Evolutionary conservation across 2,113 vertebrate species (phyloP).

Genomic region (Rutilus rutilus): DNA sequence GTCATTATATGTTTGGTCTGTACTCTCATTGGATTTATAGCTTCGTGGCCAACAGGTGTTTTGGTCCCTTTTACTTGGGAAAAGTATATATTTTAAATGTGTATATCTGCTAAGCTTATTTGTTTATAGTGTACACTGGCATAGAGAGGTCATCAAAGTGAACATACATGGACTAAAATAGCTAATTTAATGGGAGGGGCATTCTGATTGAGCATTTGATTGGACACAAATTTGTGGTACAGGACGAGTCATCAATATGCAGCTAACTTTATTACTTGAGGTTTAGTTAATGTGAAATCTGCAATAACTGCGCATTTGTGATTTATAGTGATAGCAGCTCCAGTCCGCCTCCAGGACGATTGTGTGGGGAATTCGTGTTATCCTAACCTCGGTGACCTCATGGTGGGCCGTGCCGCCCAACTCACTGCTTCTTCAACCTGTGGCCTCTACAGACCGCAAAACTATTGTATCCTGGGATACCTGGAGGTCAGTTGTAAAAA

Average conservation of each 20-base stretch:
- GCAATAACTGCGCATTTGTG: background rate
- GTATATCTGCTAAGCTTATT: background rate
- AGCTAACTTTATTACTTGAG: background rate
- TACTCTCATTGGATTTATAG: background rate
- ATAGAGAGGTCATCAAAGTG: background rate
- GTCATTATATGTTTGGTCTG: background rate
- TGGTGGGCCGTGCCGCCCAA: constrained; percentile 78
- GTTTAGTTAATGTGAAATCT: background rate
- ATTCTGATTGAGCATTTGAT: background rate
- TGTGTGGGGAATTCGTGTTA: constrained; percentile 73
- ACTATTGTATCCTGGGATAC: constrained; percentile 88
- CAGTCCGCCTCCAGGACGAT: constrained; percentile 66
- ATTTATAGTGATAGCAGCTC: constrained; percentile 69
- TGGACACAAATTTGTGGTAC: background rate
- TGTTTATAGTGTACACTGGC: background rate
- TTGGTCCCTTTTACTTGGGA: too few species aligned
- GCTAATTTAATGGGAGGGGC: background rate
- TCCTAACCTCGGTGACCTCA: constrained; percentile 80
- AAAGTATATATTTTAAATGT: too few species aligned
- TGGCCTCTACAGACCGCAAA: constrained; percentile 77
- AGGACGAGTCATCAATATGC: background rate
- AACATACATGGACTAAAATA: background rate
- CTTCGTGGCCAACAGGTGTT: background rate
- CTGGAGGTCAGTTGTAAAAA: constrained; percentile 80
- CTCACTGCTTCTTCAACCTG: constrained; percentile 85